phyloP scores from a whole-genome alignment of 1,140 invertebrate species.

The Branchinecta lindahli region DNA sequence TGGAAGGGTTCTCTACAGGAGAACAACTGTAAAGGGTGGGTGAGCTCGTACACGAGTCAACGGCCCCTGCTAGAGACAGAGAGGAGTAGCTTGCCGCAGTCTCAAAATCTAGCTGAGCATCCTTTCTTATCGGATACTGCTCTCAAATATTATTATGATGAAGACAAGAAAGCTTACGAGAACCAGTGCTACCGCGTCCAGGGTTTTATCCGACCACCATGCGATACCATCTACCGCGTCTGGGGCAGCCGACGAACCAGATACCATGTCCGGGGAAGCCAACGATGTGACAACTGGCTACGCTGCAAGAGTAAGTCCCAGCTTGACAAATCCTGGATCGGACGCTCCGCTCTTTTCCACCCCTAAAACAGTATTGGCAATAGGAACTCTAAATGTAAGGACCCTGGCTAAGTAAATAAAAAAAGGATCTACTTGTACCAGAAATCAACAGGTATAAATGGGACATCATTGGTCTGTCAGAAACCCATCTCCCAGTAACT shows the following conservation, averaged over 20 bases:
- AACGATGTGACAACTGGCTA: neutral
- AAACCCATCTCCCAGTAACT: too few relatives aligned
- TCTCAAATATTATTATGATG: neutral
- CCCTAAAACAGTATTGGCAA: conserved; percentile 5
- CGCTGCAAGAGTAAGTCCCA: neutral
- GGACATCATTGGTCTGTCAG: too few relatives aligned
- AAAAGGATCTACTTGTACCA: conserved; percentile 5
- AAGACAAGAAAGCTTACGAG: conserved; percentile 9
- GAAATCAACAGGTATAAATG: conserved; percentile 8
- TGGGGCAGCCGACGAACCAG: too few relatives aligned
- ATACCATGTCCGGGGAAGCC: neutral
- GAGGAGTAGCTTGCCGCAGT: too few relatives aligned
- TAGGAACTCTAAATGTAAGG: conserved; percentile 5
- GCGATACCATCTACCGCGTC: too few relatives aligned
- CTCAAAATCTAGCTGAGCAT: too few relatives aligned
- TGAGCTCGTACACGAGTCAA: too few relatives aligned
- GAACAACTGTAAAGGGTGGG: conserved; percentile 4
- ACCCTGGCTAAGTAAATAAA: conserved; percentile 4
- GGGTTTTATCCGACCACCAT: conserved; percentile 1
- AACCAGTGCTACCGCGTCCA: conserved; percentile 4
- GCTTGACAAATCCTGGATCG: conserved; percentile 1
- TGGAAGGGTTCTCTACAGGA: conserved; percentile 8
- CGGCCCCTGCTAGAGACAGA: too few relatives aligned
- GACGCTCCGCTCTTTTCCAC: neutral
- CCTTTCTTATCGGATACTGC: conserved; percentile 4